Evolutionary conservation across 2,113 vertebrate genomes (phyloP).

Genomic region (Ceyx cyanopectus): DNA sequence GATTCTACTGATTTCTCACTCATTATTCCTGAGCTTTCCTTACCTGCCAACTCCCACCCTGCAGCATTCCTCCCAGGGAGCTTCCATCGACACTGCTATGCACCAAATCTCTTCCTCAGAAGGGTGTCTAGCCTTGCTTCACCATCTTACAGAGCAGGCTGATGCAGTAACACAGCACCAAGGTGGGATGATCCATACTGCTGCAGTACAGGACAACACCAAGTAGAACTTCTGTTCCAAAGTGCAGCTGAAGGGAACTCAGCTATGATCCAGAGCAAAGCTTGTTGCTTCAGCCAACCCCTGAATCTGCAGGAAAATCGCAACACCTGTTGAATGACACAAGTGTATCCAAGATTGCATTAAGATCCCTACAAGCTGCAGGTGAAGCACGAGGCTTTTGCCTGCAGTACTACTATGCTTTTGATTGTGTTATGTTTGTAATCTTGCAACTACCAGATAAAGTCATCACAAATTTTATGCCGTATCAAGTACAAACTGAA

Average conservation of each 20-base stretch:
- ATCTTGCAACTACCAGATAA: constrained; percentile 29
- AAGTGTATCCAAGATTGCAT: not conserved
- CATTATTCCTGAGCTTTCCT: not conserved
- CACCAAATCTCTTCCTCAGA: not conserved
- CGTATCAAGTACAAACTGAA: not conserved
- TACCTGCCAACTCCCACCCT: not conserved
- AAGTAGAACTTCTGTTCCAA: not conserved
- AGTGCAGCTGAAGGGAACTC: not conserved
- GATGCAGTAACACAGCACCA: not conserved
- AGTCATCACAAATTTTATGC: not conserved
- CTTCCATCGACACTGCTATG: not conserved
- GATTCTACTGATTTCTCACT: not conserved
- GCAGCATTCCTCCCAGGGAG: not conserved
- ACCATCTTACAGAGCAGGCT: not conserved
- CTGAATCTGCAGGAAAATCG: not conserved
- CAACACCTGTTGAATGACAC: not conserved
- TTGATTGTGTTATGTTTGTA: not conserved
- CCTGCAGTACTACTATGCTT: not conserved
- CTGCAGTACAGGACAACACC: not conserved
- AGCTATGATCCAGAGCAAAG: not conserved
- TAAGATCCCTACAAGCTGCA: not conserved
- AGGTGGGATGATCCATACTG: accelerated
- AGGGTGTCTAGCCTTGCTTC: not conserved
- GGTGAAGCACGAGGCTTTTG: not conserved
- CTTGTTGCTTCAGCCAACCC: not conserved